Evolutionary conservation across 2,113 vertebrate genomes (phyloP).

Genomic region (Atractosteus spatula): DNA sequence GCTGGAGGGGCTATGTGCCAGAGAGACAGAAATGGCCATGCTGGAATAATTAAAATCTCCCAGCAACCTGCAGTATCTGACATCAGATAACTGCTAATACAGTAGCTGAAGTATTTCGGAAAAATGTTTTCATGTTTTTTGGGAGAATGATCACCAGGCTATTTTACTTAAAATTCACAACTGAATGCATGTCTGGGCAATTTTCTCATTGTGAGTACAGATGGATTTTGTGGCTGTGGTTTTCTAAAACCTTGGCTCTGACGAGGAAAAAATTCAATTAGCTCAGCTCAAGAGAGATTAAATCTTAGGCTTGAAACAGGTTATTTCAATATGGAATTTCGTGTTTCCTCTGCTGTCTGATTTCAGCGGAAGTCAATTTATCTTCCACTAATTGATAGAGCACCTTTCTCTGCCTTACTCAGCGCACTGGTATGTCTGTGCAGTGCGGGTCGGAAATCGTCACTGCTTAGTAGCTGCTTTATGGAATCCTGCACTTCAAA

Average conservation of each 20-base stretch:
- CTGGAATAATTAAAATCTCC: neutral
- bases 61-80: neutral
- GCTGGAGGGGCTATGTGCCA: neutral
- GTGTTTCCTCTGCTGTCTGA: too few species aligned
- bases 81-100: neutral
- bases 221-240: slow-evolving; percentile 23
- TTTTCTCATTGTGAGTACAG: slow-evolving; percentile 25
- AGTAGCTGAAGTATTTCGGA: too few species aligned
- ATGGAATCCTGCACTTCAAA: too few species aligned
- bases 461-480: too few species aligned
- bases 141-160: too few species aligned
- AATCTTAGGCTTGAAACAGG: neutral
- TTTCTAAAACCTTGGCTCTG: neutral
- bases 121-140: too few species aligned
- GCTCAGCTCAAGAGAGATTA: neutral
- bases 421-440: too few species aligned
- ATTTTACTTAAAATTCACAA: slow-evolving; percentile 20
- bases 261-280: neutral
- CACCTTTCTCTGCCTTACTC: too few species aligned
- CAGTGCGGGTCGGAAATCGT: too few species aligned
- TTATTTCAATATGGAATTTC: neutral
- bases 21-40: neutral
- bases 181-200: slow-evolving; percentile 32
- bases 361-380: too few species aligned
- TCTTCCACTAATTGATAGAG: too few species aligned